A percentile compares a stretch with the other conserved stretches of the same genome.
Evolutionary conservation across 2,113 vertebrate genomes (phyloP).

Genomic region (Tapirus terrestris): DNA sequence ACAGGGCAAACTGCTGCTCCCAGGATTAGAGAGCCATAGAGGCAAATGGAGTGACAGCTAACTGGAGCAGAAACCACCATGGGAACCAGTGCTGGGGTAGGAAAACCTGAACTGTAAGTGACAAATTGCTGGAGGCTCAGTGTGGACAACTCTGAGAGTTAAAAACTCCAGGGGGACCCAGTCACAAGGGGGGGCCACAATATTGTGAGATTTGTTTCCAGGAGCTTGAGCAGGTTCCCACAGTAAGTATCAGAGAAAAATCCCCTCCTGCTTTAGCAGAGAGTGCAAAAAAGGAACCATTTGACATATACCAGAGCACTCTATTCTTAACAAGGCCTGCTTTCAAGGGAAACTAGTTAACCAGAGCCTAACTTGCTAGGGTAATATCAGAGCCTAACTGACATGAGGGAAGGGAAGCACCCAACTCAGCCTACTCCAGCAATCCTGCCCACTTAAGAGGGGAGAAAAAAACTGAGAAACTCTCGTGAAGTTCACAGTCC

Average conservation of each 20-base stretch:
- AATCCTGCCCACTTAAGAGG: not conserved
- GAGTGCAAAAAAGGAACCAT: not conserved
- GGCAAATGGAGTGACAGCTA: not conserved
- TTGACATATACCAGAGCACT: not conserved
- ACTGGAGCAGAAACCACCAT: not conserved
- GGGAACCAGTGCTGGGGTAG: not conserved
- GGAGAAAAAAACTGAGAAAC: not conserved
- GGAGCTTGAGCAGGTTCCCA: not conserved
- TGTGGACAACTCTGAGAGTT: not conserved
- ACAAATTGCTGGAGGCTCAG: not conserved
- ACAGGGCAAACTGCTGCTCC: not conserved
- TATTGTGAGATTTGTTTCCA: not conserved
- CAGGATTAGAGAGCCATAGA: not conserved
- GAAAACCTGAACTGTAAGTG: not conserved
- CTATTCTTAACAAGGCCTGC: not conserved
- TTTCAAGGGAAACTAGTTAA: not conserved
- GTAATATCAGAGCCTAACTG: not conserved
- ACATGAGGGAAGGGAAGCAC: not conserved
- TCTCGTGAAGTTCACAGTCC: not conserved
- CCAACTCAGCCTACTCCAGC: not conserved
- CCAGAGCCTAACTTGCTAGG: not conserved
- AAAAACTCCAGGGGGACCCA: not conserved
- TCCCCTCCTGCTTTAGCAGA: not conserved
- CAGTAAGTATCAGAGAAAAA: not conserved
- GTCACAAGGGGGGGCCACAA: not conserved